Conservation (phyloP, 2,888 invertebrate species). For the Pyralis farinalis region DNA sequence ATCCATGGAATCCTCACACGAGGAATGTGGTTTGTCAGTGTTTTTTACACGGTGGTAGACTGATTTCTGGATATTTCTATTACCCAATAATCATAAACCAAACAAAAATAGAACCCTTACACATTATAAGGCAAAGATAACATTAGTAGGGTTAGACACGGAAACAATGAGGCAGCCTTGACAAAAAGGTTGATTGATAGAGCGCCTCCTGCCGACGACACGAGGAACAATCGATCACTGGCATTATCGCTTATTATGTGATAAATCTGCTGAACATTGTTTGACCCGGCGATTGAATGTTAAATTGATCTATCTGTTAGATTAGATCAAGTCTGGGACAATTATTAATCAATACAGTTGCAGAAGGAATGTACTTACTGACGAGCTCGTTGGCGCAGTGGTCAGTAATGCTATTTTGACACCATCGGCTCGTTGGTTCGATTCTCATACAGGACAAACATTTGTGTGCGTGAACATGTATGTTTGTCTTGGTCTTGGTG, state of each 20-base stretch:
- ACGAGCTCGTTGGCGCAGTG: too few relatives aligned
- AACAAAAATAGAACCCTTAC: neutral
- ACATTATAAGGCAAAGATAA: slow-evolving; percentile 1
- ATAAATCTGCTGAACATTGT: slow-evolving; percentile 8
- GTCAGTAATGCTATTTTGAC: too few relatives aligned
- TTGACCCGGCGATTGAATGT: neutral
- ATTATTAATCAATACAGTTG: too few relatives aligned
- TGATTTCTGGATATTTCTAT: too few relatives aligned
- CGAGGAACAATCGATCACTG: slow-evolving; percentile 21
- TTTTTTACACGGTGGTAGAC: too few relatives aligned
- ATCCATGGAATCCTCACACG: too few relatives aligned
- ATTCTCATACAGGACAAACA: too few relatives aligned
- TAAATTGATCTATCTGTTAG: neutral
- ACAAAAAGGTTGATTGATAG: slow-evolving; percentile 29
- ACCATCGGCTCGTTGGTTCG: too few relatives aligned
- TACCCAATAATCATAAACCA: neutral
- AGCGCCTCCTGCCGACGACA: slow-evolving; percentile 17
- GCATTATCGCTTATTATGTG: slow-evolving; percentile 21
- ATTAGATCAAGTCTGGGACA: neutral
- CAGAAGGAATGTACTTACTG: too few relatives aligned
- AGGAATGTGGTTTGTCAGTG: too few relatives aligned
- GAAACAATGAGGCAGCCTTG: slow-evolving; percentile 15
- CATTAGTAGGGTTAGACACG: slow-evolving; percentile 13
- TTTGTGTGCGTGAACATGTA: too few relatives aligned
- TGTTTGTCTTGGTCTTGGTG: too few relatives aligned